A percentile compares a stretch with the other conserved stretches of the same genome.
These are phyloP conservation scores for Lottia gigantea DNA, from an alignment of 2,888 invertebrate species.

Conservation along the genomic window DNA sequence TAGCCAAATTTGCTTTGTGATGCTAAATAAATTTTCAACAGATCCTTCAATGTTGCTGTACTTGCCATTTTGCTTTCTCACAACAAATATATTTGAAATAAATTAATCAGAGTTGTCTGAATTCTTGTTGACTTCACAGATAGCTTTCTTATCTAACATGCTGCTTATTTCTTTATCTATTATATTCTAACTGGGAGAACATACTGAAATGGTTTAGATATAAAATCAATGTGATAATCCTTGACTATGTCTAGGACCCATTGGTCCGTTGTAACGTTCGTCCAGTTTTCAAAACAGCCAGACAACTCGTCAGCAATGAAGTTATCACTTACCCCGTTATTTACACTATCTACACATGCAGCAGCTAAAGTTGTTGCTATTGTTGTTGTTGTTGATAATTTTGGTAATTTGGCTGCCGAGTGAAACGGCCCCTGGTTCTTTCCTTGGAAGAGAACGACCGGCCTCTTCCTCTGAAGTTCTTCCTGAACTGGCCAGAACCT, in stretches of 20 bases:
- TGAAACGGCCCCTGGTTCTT: no score
- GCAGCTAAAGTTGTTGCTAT: neutral
- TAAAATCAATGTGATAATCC: neutral
- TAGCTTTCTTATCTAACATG: slow-evolving; percentile 2
- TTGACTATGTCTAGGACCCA: neutral
- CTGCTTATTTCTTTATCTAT: neutral
- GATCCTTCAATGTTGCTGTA: no score
- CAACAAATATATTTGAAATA: neutral
- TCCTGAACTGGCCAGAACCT: neutral
- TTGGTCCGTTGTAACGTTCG: neutral
- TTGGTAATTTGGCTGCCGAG: neutral
- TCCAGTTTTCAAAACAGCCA: neutral
- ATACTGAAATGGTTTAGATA: slow-evolving; percentile 6
- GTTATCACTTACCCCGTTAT: neutral
- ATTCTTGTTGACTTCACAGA: no score
- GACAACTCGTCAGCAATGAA: neutral
- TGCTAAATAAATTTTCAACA: no score
- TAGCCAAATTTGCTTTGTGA: no score
- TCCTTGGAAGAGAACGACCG: no score
- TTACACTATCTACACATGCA: neutral
- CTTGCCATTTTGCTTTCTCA: neutral
- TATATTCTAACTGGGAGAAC: neutral
- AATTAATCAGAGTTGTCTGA: neutral
- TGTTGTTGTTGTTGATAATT: neutral
- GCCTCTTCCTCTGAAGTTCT: no score